These are phyloP conservation scores for Plestiodon gilberti DNA, from an alignment of 2,113 vertebrate genomes.

Conservation along the genomic window DNA sequence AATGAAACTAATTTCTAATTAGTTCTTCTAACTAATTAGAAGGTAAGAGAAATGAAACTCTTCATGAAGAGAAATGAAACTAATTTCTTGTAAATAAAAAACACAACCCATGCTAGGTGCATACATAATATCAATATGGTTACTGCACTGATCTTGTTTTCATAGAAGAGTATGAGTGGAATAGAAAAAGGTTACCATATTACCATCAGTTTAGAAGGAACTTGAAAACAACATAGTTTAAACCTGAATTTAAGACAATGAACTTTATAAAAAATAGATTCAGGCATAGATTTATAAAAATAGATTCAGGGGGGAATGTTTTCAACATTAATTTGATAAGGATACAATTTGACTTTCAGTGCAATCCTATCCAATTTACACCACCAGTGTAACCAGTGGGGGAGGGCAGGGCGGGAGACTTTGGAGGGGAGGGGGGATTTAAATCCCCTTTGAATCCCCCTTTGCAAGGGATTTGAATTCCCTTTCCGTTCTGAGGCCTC, in stretches of 20 bases:
- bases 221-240: neutral
- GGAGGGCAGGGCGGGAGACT: too few species aligned
- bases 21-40: too few species aligned
- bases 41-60: slow-evolving; percentile 36
- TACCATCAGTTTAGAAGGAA: neutral
- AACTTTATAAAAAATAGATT: neutral
- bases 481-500: too few species aligned
- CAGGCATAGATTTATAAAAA: too few species aligned
- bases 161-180: neutral
- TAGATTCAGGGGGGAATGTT: too few species aligned
- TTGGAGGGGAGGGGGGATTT: too few species aligned
- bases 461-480: too few species aligned
- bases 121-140: neutral
- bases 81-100: slow-evolving; percentile 1
- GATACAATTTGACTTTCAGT: neutral
- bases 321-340: too few species aligned
- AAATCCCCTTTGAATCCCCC: too few species aligned
- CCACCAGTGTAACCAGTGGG: too few species aligned
- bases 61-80: too few species aligned
- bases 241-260: neutral
- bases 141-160: slow-evolving; percentile 25
- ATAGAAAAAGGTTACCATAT: neutral
- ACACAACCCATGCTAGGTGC: neutral
- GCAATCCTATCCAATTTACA: too few species aligned
- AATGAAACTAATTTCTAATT: slow-evolving; percentile 23